A percentile compares a stretch with the other conserved stretches of the same genome.
Conservation (phyloP, 2,113 vertebrate species). For the Gymnocephalus cernua region DNA sequence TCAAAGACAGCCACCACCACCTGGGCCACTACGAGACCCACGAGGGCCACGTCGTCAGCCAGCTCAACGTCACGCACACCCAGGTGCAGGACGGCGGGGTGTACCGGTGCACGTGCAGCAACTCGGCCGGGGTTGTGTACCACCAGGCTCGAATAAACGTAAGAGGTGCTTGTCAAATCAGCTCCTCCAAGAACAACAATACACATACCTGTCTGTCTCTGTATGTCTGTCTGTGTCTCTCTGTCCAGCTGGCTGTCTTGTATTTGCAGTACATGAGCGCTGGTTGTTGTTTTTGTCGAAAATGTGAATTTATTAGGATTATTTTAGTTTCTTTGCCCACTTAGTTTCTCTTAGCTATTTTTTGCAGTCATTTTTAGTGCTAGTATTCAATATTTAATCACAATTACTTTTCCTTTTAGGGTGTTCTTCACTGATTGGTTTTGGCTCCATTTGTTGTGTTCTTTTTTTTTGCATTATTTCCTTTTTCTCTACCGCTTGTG, state of each 20-base stretch:
- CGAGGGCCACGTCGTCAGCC: conserved; percentile 95
- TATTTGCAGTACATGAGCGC: conserved; percentile 6
- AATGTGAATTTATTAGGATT: not conserved
- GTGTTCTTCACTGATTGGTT: conserved; percentile 4
- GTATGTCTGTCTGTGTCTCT: conserved; percentile 50
- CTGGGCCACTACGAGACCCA: conserved; percentile 95
- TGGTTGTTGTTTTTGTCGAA: conserved; percentile 19
- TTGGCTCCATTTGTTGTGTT: conserved; percentile 11
- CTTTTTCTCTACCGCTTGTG: conserved; percentile 2
- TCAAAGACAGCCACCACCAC: conserved; percentile 94
- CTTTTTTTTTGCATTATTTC: conserved; percentile 8
- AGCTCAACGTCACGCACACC: conserved; percentile 96
- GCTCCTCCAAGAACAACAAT: conserved; percentile 94
- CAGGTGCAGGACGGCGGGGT: conserved; percentile 97
- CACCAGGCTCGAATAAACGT: conserved; percentile 99
- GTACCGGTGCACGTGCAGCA: conserved; percentile 98
- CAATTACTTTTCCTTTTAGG: not conserved
- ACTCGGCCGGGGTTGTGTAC: conserved; percentile 96
- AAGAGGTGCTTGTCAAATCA: conserved; percentile 99
- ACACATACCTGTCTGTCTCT: conserved; percentile 80
- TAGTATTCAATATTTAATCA: conserved; percentile 13
- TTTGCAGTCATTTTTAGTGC: not conserved
- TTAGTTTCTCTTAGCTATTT: not conserved
- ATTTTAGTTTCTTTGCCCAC: conserved; percentile 4
- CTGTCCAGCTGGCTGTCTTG: conserved; percentile 22